These are phyloP conservation scores for Psilopogon haemacephalus DNA, from an alignment of 2,113 vertebrate genomes.

Conservation along the genomic window DNA sequence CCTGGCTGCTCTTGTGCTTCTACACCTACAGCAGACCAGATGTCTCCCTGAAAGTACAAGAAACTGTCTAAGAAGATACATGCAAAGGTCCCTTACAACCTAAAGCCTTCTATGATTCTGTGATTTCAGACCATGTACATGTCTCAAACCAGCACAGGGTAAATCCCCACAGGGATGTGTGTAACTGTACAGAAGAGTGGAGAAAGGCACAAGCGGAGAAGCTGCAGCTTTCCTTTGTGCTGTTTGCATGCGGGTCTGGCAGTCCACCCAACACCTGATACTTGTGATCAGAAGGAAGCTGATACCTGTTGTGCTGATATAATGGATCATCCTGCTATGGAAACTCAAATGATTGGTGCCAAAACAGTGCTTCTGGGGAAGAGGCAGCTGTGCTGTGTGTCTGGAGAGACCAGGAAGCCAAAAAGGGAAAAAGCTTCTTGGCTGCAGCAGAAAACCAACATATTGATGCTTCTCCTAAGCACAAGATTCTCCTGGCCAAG, in stretches of 20 bases:
- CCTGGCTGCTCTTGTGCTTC: fast-evolving
- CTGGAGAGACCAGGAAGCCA: background rate
- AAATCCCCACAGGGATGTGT: background rate
- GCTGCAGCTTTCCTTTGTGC: background rate
- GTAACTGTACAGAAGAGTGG: background rate
- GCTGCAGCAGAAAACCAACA: background rate
- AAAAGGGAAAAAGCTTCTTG: background rate
- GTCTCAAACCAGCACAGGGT: background rate
- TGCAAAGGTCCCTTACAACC: too few species aligned
- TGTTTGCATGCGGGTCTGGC: background rate
- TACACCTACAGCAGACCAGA: background rate
- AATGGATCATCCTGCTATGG: background rate
- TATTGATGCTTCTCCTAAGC: background rate
- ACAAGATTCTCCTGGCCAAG: background rate
- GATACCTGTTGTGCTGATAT: background rate
- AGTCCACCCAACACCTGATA: background rate
- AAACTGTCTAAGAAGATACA: background rate
- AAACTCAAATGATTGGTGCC: fast-evolving
- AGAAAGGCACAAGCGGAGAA: background rate
- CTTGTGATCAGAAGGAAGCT: background rate
- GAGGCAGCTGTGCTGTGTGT: fast-evolving
- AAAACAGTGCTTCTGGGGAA: fast-evolving
- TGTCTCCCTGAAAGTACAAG: background rate
- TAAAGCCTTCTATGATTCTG: too few species aligned
- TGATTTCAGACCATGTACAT: background rate